Base-by-base conservation (phyloP, 2,113 vertebrate genomes). In the Lynx canadensis region DNA sequence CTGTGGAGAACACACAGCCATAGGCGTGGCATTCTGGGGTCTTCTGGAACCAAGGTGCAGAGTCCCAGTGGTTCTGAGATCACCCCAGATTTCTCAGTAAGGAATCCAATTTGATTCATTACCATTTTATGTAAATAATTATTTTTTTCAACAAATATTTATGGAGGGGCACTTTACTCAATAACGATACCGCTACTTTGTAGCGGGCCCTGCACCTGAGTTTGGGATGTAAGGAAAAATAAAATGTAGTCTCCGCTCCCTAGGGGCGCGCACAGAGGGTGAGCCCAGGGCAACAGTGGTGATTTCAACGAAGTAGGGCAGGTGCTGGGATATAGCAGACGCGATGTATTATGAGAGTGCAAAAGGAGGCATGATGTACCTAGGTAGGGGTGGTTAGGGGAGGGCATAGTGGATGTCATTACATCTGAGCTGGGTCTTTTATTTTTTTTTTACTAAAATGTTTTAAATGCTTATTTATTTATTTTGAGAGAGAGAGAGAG, bases 301-400 rank as follows among this genome's bases (percentile, higher is more conserved):
- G 27, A 63, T 14, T 48, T 86, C 45, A 38, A 13, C 25, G n/a
- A 31, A 10, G 5, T 2, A 2, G 38, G n/a, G 33, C 27, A 16
- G 5, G 31, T 38, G 16, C 18, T 55, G 79, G 27, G 33, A 3
- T 1, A 2, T 33, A 25, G 14, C 38, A 89, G 60, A 16, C 0
- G 1, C 27, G 31, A 6, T 25, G 31, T 2, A 4, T 12, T 12
- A 2, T 13, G 36, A 5, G 11, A 13, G 9, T 6, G 3, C 16
- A 16, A 4, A 2, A 29, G n/a, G 23, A 60, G 27, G 2, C 1
- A 0, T 16, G 29, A 27, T 0, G 0, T 11, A 3, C 41, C 10
- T n/a, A 29, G 3, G 12, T 4, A 31, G 2, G 8, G 31, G 4
- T 8, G n/a, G 29, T 3, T 78, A 1, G 1, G 55, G 36, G 18